Percentiles rank a stretch among this genome's conserved stretches.
Evolutionary conservation across 2,113 vertebrate genomes (phyloP).

Genomic region (Cebus imitator): DNA sequence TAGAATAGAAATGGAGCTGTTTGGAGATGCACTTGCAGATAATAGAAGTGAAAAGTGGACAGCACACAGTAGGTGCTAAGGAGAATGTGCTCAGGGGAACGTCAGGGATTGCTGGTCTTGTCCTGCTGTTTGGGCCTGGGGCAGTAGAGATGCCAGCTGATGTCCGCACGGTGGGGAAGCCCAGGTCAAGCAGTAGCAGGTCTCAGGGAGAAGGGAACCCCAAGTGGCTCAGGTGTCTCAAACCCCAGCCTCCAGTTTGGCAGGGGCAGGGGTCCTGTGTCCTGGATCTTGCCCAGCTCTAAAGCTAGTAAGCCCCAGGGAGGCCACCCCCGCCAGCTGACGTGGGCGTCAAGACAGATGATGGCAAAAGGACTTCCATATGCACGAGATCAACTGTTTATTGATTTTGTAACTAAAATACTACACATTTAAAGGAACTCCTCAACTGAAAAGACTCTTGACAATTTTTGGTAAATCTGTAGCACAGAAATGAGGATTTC

Average conservation of each 20-base stretch:
- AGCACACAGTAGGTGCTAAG: fast-evolving
- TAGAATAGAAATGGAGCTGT: neutral
- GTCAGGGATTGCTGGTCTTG: fast-evolving
- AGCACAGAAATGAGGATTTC: conserved; percentile 40
- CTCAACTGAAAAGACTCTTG: conserved; percentile 9
- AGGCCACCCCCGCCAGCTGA: fast-evolving
- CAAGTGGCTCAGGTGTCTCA: neutral
- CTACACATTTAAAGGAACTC: conserved; percentile 45
- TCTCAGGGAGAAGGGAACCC: neutral
- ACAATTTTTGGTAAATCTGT: conserved; percentile 56
- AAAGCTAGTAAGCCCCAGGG: fast-evolving
- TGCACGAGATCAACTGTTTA: conserved; percentile 61
- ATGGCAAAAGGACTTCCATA: neutral
- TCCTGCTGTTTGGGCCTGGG: neutral
- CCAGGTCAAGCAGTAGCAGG: neutral
- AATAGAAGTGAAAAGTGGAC: too few species aligned
- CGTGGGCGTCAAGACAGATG: fast-evolving
- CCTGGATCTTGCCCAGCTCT: neutral
- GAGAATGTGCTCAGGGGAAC: fast-evolving
- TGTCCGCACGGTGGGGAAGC: neutral
- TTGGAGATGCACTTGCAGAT: neutral
- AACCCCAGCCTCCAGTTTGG: neutral
- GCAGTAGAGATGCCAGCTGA: neutral
- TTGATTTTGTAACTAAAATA: conserved; percentile 69
- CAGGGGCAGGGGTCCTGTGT: neutral